Percentiles rank a stretch among this genome's conserved stretches.
These are phyloP conservation scores for Glomeris maerens DNA, from an alignment of 1,140 invertebrate genomes.

Conservation along the genomic window DNA sequence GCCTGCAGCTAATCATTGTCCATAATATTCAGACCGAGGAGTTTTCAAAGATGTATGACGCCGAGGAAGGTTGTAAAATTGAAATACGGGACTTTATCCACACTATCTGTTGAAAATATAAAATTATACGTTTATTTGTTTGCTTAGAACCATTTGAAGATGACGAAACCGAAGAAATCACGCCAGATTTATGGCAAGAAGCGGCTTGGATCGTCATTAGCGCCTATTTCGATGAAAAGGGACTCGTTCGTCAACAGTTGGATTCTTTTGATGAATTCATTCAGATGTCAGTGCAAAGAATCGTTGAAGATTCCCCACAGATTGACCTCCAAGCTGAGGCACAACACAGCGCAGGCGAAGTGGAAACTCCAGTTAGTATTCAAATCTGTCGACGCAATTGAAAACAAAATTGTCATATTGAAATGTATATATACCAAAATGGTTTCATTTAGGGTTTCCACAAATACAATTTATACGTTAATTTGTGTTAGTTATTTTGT, in stretches of 20 bases:
- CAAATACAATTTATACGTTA: too few relatives aligned
- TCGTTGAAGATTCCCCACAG: constrained; percentile 94
- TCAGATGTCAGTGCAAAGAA: constrained; percentile 97
- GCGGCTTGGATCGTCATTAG: constrained; percentile 99
- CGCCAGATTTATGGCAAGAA: constrained; percentile 93
- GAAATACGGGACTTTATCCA: too few relatives aligned
- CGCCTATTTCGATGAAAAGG: constrained; percentile 98
- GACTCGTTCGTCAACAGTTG: constrained; percentile 91
- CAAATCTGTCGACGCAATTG: constrained; percentile 5
- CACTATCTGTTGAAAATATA: too few relatives aligned
- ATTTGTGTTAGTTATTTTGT: too few relatives aligned
- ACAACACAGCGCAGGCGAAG: constrained; percentile 80
- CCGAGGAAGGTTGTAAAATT: too few relatives aligned
- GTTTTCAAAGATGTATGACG: too few relatives aligned
- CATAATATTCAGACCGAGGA: too few relatives aligned
- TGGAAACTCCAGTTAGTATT: constrained; percentile 64
- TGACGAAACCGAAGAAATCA: constrained; percentile 75
- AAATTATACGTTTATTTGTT: constrained; percentile 4
- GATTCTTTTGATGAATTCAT: constrained; percentile 99
- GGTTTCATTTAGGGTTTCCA: too few relatives aligned
- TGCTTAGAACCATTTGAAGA: constrained; percentile 15
- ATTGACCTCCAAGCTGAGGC: constrained; percentile 96
- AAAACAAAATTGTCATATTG: too few relatives aligned
- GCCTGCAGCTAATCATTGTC: too few relatives aligned
- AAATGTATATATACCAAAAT: neutral